phyloP scores from a whole-genome alignment of 2,888 invertebrate genomes.

The Erebia aethiops region DNA sequence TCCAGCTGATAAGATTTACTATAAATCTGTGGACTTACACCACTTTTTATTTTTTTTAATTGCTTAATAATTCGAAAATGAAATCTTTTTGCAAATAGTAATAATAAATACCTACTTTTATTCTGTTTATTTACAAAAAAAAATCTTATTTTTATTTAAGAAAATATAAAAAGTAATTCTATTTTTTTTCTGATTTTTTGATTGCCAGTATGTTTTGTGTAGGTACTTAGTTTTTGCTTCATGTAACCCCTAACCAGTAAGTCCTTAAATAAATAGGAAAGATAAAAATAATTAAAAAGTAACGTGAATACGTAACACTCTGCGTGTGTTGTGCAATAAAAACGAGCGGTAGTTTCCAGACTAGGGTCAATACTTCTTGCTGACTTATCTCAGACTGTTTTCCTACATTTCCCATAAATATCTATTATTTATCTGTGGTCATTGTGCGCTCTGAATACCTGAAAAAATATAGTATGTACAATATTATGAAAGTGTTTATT shows the following conservation, averaged over 20 bases:
- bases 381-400: conserved; percentile 58
- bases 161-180: background rate
- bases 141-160: background rate
- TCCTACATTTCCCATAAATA: conserved; percentile 23
- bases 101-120: background rate
- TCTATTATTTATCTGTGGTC: conserved; percentile 45
- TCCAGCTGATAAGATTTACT: too few relatives aligned
- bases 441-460: conserved; percentile 41
- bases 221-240: conserved; percentile 25
- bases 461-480: conserved; percentile 36
- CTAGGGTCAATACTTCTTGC: conserved; percentile 66
- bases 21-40: background rate
- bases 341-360: conserved; percentile 66
- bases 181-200: background rate
- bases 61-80: background rate
- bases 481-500: conserved; percentile 27
- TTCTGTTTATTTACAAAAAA: background rate
- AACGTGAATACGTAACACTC: conserved; percentile 72
- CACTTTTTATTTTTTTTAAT: background rate
- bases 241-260: conserved; percentile 34
- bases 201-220: conserved; percentile 7
- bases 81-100: background rate
- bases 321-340: conserved; percentile 81
- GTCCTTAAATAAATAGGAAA: conserved; percentile 37
- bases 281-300: conserved; percentile 27